Percentiles rank a stretch among this genome's conserved stretches.
Evolutionary conservation across 1,140 invertebrate genomes (phyloP).

Genomic region (Maniola jurtina): DNA sequence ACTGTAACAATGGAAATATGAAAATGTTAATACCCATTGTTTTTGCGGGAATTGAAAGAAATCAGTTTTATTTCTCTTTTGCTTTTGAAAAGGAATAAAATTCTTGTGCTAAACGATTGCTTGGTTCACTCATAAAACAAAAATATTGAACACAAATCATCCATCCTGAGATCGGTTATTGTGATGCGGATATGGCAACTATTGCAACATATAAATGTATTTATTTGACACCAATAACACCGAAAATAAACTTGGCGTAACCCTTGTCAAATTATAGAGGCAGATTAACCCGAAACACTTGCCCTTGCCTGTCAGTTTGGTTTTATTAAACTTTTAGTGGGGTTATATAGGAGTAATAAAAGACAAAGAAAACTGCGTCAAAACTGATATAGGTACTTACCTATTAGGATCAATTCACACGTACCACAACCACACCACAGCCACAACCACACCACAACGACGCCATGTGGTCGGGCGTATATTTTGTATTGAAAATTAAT

Average conservation of each 20-base stretch:
- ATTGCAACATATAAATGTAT: neutral
- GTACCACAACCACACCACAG: too few relatives aligned
- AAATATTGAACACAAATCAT: too few relatives aligned
- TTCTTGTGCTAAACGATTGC: neutral
- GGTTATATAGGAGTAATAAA: slow-evolving; percentile 4
- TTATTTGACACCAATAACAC: slow-evolving; percentile 5
- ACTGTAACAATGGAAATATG: slow-evolving; percentile 17
- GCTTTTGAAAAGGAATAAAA: neutral
- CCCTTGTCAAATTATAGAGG: slow-evolving; percentile 57
- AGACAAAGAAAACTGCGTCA: neutral
- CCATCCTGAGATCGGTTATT: neutral
- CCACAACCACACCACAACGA: too few relatives aligned
- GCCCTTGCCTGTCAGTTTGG: slow-evolving; percentile 39
- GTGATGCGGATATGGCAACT: neutral
- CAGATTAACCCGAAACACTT: slow-evolving; percentile 44
- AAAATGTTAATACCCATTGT: neutral
- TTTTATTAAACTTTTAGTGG: slow-evolving; percentile 45
- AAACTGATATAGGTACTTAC: too few relatives aligned
- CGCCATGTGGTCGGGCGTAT: too few relatives aligned
- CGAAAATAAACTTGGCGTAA: slow-evolving; percentile 35
- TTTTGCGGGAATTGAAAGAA: neutral
- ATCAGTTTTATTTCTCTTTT: neutral
- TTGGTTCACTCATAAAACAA: neutral
- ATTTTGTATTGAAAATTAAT: too few relatives aligned
- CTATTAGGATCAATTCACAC: too few relatives aligned